A percentile compares a stretch with the other conserved stretches of the same genome.
phyloP scores from a whole-genome alignment of 2,888 invertebrate species.

The Idaea straminata region DNA sequence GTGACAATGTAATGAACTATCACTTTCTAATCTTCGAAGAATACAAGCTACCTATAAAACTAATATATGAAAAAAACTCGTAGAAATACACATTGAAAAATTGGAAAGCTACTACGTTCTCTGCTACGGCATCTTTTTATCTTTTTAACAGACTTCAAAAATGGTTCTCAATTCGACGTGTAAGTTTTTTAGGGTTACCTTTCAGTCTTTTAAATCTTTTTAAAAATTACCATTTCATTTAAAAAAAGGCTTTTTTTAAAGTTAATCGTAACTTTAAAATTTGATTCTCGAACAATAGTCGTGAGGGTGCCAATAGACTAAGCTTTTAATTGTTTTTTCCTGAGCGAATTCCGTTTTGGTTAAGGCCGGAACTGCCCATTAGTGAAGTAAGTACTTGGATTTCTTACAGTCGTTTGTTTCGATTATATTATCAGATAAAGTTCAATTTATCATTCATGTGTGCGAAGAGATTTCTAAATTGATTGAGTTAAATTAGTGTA shows the following conservation, averaged over 20 bases:
- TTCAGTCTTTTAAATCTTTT: no score
- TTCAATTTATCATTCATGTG: background rate
- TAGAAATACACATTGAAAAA: no score
- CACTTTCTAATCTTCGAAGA: background rate
- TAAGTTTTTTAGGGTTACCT: no score
- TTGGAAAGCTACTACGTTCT: no score
- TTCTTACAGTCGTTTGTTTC: background rate
- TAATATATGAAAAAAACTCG: no score
- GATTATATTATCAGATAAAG: background rate
- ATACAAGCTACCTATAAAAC: background rate
- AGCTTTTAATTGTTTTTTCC: slow-evolving; percentile 24
- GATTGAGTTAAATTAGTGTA: slow-evolving; percentile 26
- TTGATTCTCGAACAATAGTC: slow-evolving; percentile 24
- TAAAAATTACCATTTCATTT: no score
- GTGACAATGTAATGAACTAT: background rate
- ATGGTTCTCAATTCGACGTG: no score
- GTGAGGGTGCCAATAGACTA: slow-evolving; percentile 23
- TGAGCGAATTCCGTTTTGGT: slow-evolving; percentile 20
- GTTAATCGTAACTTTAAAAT: background rate
- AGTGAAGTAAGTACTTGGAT: slow-evolving; percentile 10
- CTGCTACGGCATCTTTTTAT: no score
- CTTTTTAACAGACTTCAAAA: no score
- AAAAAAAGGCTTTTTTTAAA: no score
- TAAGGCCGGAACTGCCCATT: slow-evolving; percentile 32
- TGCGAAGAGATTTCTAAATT: background rate